Percentiles rank a stretch among this genome's conserved stretches.
Conservation (phyloP, 2,797 vertebrate species). For the Sebastes glaucus region DNA sequence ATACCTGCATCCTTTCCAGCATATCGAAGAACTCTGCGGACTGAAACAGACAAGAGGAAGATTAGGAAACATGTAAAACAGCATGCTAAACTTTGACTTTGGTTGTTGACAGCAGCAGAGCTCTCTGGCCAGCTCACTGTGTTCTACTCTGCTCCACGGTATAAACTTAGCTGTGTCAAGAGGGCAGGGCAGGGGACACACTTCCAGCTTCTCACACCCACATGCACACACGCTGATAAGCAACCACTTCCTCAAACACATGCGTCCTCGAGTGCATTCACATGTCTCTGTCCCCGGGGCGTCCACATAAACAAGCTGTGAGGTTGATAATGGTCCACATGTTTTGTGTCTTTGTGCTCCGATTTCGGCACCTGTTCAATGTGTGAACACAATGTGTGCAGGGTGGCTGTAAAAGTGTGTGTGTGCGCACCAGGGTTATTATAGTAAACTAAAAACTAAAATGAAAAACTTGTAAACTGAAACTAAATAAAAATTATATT, state of each 20-base stretch:
- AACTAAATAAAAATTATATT: no score
- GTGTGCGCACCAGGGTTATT: neutral
- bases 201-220: slow-evolving; percentile 42
- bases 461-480: no score
- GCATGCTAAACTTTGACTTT: neutral
- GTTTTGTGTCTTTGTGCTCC: slow-evolving; percentile 3
- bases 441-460: no score
- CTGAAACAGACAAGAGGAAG: slow-evolving; percentile 78
- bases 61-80: neutral
- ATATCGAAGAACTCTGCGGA: slow-evolving; percentile 99
- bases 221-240: slow-evolving; percentile 55
- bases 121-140: neutral
- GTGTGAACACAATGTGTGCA: neutral
- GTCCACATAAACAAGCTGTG: slow-evolving; percentile 34
- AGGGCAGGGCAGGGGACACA: slow-evolving; percentile 24
- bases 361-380: neutral
- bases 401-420: neutral
- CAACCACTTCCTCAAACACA: slow-evolving; percentile 52
- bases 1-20: slow-evolving; percentile 98
- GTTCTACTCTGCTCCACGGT: neutral
- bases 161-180: slow-evolving; percentile 26
- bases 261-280: slow-evolving; percentile 4
- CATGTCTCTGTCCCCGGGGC: neutral
- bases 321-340: slow-evolving; percentile 41
- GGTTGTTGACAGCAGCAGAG: slow-evolving; percentile 5